phyloP scores from a whole-genome alignment of 2,113 vertebrate genomes.

The Argyrosomus japonicus region DNA sequence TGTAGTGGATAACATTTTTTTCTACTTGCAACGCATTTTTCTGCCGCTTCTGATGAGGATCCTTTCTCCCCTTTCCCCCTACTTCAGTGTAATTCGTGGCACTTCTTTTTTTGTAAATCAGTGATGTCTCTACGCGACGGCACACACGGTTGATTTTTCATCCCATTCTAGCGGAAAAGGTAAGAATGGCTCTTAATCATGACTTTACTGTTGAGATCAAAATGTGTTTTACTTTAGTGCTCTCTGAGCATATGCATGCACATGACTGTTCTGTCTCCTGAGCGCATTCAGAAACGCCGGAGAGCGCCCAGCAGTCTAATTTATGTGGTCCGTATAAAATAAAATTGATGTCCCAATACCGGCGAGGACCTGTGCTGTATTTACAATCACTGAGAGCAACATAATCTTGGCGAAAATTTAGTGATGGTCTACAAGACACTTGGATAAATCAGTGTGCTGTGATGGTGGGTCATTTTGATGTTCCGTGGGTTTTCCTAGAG shows the following conservation, averaged over 20 bases:
- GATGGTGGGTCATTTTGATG: conserved; percentile 24
- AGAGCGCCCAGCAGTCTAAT: conserved; percentile 34
- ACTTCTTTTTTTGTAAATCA: conserved; percentile 81
- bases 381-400: conserved; percentile 6
- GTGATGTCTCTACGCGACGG: conserved; percentile 83
- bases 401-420: conserved; percentile 5
- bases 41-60: conserved; percentile 75
- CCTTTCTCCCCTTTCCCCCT: conserved; percentile 47
- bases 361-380: neutral
- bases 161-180: conserved; percentile 70
- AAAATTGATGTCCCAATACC: conserved; percentile 33
- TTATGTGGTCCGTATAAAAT: conserved; percentile 35
- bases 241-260: neutral
- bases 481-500: conserved; percentile 41
- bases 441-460: conserved; percentile 24
- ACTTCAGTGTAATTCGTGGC: conserved; percentile 81
- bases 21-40: conserved; percentile 60
- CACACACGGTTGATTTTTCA: conserved; percentile 78
- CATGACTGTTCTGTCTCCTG: conserved; percentile 14
- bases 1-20: conserved; percentile 81
- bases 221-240: conserved; percentile 35
- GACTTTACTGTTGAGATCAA: conserved; percentile 23
- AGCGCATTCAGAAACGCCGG: conserved; percentile 39
- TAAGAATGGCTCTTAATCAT: conserved; percentile 66
- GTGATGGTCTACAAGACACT: conserved; percentile 6